Evolutionary conservation across 2,888 invertebrate species (phyloP).

Genomic region (Himalopsyche tibetana): DNA sequence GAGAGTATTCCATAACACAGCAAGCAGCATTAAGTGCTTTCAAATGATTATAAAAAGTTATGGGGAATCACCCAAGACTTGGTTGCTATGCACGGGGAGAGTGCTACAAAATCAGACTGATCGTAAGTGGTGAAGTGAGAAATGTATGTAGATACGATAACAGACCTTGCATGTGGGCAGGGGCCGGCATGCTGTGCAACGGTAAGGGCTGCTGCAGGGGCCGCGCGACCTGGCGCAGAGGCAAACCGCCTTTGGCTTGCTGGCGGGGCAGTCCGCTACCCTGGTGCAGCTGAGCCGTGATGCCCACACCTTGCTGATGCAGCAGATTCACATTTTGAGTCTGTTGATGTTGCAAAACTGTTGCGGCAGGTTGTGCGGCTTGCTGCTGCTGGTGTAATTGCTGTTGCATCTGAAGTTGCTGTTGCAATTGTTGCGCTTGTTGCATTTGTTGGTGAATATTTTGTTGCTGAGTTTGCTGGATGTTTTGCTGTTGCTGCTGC

Average conservation of each 20-base stretch:
- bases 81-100: too few relatives aligned
- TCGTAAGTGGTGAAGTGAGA: too few relatives aligned
- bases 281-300: slow-evolving; percentile 4
- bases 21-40: too few relatives aligned
- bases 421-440: slow-evolving; percentile 26
- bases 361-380: not conserved
- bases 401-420: slow-evolving; percentile 57
- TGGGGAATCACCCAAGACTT: too few relatives aligned
- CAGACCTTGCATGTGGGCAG: slow-evolving; percentile 57
- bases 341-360: not conserved
- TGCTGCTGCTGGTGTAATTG: slow-evolving; percentile 62
- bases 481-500: slow-evolving; percentile 47
- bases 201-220: slow-evolving; percentile 70
- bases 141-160: not conserved
- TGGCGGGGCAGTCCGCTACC: slow-evolving; percentile 44
- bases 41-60: too few relatives aligned
- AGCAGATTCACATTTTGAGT: slow-evolving; percentile 44
- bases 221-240: slow-evolving; percentile 56
- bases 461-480: slow-evolving; percentile 35
- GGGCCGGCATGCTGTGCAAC: slow-evolving; percentile 72
- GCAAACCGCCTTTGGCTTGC: slow-evolving; percentile 48
- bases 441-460: slow-evolving; percentile 32
- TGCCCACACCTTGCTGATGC: slow-evolving; percentile 54
- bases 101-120: not conserved
- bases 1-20: too few relatives aligned